Evolutionary conservation across 2,888 invertebrate species (phyloP).

Genomic region (Cantharis lateralis): DNA sequence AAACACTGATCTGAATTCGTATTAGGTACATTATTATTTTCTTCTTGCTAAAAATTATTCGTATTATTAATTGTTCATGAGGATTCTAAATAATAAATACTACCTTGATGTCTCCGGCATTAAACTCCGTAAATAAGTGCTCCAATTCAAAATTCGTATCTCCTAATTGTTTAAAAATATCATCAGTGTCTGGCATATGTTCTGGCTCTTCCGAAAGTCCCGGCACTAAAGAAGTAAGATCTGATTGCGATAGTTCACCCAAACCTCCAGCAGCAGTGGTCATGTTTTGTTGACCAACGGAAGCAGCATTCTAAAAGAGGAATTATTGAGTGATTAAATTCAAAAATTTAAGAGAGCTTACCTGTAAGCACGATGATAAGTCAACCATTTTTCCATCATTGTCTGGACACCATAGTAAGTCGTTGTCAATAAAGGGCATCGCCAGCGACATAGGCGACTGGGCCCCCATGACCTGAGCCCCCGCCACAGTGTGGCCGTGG

Average conservation of each 20-base stretch:
- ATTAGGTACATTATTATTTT: conserved; percentile 56
- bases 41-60: conserved; percentile 55
- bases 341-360: conserved; percentile 48
- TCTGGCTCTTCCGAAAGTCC: conserved; percentile 61
- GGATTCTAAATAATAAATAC: conserved; percentile 13
- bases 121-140: conserved; percentile 78
- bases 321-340: not conserved
- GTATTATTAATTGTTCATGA: not conserved
- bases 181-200: conserved; percentile 66
- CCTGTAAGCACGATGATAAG: conserved; percentile 86
- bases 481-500: conserved; percentile 64
- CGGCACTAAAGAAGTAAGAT: conserved; percentile 71
- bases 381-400: conserved; percentile 95
- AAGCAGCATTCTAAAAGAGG: conserved; percentile 65
- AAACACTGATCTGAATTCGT: conserved; percentile 34
- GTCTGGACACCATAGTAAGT: conserved; percentile 91
- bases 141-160: conserved; percentile 88
- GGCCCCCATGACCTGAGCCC: conserved; percentile 64
- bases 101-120: conserved; percentile 73
- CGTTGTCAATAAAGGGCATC: conserved; percentile 97
- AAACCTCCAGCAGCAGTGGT: conserved; percentile 55
- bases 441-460: conserved; percentile 68
- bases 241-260: conserved; percentile 74
- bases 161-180: conserved; percentile 79
- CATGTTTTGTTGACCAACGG: conserved; percentile 61